phyloP scores from a whole-genome alignment of 2,888 invertebrate genomes.

The Alitta virens region DNA sequence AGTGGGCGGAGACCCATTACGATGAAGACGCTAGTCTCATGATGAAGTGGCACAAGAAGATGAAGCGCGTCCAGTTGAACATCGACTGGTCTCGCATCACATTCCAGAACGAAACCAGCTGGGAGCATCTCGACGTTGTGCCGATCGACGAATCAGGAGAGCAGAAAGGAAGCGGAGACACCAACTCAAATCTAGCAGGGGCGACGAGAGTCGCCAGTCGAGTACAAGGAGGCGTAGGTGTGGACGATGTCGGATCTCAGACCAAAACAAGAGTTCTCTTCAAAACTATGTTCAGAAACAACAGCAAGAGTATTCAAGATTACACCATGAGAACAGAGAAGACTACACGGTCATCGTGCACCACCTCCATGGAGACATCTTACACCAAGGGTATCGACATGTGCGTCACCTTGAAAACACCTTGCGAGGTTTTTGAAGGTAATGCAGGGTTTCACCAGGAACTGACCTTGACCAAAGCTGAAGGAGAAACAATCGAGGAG shows the following conservation, averaged over 20 bases:
- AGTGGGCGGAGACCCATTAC: constrained; percentile 27
- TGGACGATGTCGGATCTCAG: neutral
- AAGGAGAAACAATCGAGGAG: constrained; percentile 51
- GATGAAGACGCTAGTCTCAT: constrained; percentile 24
- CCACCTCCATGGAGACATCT: constrained; percentile 27
- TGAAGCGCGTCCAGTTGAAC: constrained; percentile 17
- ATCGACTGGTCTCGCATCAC: constrained; percentile 30
- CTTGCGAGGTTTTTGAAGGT: constrained; percentile 55
- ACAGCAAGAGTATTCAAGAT: constrained; percentile 29
- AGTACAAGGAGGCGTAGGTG: neutral
- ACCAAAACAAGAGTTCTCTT: constrained; percentile 28
- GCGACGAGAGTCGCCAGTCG: neutral
- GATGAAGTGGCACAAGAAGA: constrained; percentile 19
- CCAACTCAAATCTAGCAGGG: neutral
- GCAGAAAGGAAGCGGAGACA: too few relatives aligned
- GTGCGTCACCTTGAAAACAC: constrained; percentile 52
- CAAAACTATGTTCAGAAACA: constrained; percentile 35
- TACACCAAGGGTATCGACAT: constrained; percentile 51
- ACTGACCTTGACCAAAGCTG: constrained; percentile 49
- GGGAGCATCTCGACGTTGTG: constrained; percentile 17
- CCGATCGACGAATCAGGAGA: constrained; percentile 14
- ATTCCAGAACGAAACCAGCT: constrained; percentile 24
- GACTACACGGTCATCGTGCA: constrained; percentile 28
- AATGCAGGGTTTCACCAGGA: constrained; percentile 56
- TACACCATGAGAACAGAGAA: constrained; percentile 36